These are phyloP conservation scores for Setophaga petechia DNA, from an alignment of 2,113 vertebrate genomes.

Conservation along the genomic window DNA sequence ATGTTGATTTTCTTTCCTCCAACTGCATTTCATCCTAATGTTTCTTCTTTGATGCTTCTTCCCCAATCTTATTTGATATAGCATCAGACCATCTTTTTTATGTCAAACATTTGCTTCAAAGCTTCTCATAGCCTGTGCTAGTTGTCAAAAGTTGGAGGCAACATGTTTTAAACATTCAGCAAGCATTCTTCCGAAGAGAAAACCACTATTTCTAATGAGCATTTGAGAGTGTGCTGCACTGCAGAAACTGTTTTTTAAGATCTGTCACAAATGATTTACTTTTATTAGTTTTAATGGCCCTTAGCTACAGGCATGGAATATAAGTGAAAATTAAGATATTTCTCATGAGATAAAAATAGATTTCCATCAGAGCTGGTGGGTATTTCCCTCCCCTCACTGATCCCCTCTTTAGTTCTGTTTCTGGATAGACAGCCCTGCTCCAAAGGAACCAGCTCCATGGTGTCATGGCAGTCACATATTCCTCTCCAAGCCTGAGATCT, in stretches of 20 bases:
- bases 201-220: slow-evolving; percentile 76
- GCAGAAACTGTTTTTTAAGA: slow-evolving; percentile 79
- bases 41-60: slow-evolving; percentile 62
- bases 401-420: neutral
- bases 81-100: slow-evolving; percentile 66
- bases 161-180: slow-evolving; percentile 73
- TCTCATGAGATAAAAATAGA: slow-evolving; percentile 75
- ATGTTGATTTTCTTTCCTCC: slow-evolving; percentile 56
- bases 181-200: slow-evolving; percentile 72
- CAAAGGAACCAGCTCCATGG: neutral
- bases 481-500: neutral
- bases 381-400: neutral
- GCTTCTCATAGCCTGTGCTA: slow-evolving; percentile 60
- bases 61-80: slow-evolving; percentile 64
- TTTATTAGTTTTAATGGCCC: slow-evolving; percentile 83
- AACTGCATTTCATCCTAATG: slow-evolving; percentile 53
- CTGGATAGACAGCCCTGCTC: neutral
- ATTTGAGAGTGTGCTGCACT: slow-evolving; percentile 62
- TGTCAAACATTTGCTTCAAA: slow-evolving; percentile 74
- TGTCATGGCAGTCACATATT: neutral
- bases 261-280: slow-evolving; percentile 83
- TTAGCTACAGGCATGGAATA: slow-evolving; percentile 75
- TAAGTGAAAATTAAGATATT: slow-evolving; percentile 84
- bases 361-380: slow-evolving; percentile 48
- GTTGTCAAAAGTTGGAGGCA: slow-evolving; percentile 74